phyloP scores from a whole-genome alignment of 2,888 invertebrate genomes.

The Macrophya alboannulata region DNA sequence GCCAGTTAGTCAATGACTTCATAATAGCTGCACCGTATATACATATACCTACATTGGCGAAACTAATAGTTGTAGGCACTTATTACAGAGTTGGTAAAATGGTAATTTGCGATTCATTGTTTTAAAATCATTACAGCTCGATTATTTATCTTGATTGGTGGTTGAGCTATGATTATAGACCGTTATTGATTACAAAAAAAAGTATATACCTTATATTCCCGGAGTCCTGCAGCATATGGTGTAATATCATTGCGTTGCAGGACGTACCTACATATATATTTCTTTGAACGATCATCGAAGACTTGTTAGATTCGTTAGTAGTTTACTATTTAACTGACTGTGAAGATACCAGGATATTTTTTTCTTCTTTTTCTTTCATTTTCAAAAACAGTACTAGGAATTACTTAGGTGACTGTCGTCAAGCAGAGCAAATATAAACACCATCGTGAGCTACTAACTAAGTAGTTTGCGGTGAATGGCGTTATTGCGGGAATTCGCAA shows the following conservation, averaged over 20 bases:
- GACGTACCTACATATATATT: constrained; percentile 3
- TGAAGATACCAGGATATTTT: neutral
- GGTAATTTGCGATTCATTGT: constrained; percentile 52
- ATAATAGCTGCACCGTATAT: neutral
- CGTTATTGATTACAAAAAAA: constrained; percentile 41
- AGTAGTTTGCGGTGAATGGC: neutral
- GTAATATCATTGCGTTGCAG: constrained; percentile 18
- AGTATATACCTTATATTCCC: neutral
- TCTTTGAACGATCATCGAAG: neutral
- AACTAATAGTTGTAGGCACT: constrained; percentile 33
- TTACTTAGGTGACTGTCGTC: neutral
- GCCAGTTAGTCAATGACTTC: constrained; percentile 48
- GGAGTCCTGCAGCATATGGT: neutral
- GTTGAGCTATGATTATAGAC: constrained; percentile 33
- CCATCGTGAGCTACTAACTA: neutral
- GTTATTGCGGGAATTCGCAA: neutral
- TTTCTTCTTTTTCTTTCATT: neutral
- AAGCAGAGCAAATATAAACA: neutral
- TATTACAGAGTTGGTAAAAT: constrained; percentile 12
- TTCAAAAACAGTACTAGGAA: neutral
- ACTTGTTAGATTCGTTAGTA: neutral
- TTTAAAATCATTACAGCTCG: constrained; percentile 23
- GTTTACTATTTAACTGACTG: neutral
- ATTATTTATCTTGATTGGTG: constrained; percentile 10
- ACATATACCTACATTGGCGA: neutral